Evolutionary conservation across 2,113 vertebrate species (phyloP).

Genomic region (Scortum barcoo): DNA sequence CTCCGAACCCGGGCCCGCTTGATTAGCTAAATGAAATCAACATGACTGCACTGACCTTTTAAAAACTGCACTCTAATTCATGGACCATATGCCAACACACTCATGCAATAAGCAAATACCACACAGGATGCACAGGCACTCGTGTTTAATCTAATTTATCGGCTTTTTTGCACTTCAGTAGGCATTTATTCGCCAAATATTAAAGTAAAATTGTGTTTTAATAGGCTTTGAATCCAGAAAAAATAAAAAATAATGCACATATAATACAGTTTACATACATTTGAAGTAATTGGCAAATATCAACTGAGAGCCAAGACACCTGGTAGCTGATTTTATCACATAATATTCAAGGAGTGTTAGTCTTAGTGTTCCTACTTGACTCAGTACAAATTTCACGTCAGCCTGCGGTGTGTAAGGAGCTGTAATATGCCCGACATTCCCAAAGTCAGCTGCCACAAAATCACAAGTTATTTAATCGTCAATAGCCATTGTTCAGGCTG

Average conservation of each 20-base stretch:
- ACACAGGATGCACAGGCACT: not conserved
- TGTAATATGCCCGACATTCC: conserved; percentile 37
- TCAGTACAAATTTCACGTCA: not conserved
- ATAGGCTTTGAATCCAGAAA: not conserved
- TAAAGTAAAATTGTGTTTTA: not conserved
- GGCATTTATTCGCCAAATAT: not conserved
- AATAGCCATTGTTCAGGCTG: conserved; percentile 35
- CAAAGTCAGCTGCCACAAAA: conserved; percentile 62
- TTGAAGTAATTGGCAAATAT: not conserved
- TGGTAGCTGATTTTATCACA: not conserved
- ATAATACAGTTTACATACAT: not conserved
- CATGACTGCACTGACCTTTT: conserved; percentile 28
- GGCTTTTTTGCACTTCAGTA: not conserved
- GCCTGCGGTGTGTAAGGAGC: not conserved
- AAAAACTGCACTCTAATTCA: conserved; percentile 1
- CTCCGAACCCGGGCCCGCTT: not conserved
- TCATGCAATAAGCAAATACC: not conserved
- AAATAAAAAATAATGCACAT: not conserved
- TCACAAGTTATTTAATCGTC: conserved; percentile 53
- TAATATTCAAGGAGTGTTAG: not conserved
- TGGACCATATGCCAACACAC: not conserved
- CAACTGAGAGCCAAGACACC: not conserved
- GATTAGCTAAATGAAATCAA: conserved; percentile 54
- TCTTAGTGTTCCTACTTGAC: not conserved
- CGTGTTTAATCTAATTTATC: too few relatives aligned